Evolutionary conservation across 2,888 invertebrate species (phyloP).

Genomic region (Idaea dimidiata): DNA sequence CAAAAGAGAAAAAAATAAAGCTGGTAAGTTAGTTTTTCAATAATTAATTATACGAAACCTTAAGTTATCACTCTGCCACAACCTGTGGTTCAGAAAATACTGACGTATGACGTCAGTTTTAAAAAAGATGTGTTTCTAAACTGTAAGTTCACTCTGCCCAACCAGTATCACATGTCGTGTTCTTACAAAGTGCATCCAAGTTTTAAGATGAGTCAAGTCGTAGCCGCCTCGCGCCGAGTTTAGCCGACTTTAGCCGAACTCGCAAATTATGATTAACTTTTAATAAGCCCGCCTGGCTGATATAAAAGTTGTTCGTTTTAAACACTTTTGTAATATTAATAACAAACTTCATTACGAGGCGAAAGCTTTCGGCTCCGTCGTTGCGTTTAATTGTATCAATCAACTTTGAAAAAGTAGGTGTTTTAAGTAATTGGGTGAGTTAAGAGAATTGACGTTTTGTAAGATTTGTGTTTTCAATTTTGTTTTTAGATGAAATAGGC

Average conservation of each 20-base stretch:
- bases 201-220: slow-evolving; percentile 31
- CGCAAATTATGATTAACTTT: slow-evolving; percentile 50
- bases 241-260: slow-evolving; percentile 30
- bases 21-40: too few relatives aligned
- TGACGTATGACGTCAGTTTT: too few relatives aligned
- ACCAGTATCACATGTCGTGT: neutral
- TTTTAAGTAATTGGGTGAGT: neutral
- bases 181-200: slow-evolving; percentile 14
- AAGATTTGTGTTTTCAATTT: too few relatives aligned
- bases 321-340: slow-evolving; percentile 15
- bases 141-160: slow-evolving; percentile 3
- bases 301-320: slow-evolving; percentile 31
- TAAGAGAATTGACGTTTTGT: neutral
- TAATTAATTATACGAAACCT: neutral
- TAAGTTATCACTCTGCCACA: too few relatives aligned
- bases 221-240: slow-evolving; percentile 6
- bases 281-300: slow-evolving; percentile 44
- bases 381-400: neutral
- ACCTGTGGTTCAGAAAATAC: too few relatives aligned
- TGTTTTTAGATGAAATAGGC: too few relatives aligned
- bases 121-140: too few relatives aligned
- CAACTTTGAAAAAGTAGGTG: neutral
- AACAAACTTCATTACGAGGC: neutral
- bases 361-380: neutral
- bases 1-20: too few relatives aligned